A percentile compares a stretch with the other conserved stretches of the same genome.
Evolutionary conservation across 1,140 invertebrate genomes (phyloP).

Genomic region (Phthorimaea operculella): DNA sequence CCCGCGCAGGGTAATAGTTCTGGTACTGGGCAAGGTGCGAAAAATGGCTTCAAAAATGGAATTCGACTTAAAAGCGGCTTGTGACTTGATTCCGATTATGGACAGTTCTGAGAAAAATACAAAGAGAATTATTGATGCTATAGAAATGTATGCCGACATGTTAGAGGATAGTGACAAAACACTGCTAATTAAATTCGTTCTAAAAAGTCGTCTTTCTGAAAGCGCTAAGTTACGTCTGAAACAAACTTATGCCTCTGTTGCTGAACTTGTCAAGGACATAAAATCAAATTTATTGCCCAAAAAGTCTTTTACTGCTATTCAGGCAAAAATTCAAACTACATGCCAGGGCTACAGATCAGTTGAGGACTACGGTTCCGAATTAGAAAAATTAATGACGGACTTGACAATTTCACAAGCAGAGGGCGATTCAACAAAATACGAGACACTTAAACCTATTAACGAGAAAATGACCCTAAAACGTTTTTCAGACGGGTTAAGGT

Average conservation of each 20-base stretch:
- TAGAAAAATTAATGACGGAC: conserved; percentile 7
- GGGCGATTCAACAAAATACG: background rate
- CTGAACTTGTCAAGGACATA: background rate
- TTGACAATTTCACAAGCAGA: conserved; percentile 8
- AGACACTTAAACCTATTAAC: conserved; percentile 2
- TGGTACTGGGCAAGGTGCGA: background rate
- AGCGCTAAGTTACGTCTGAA: conserved; percentile 8
- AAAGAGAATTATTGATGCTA: conserved; percentile 25
- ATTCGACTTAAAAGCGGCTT: conserved; percentile 24
- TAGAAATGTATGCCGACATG: conserved; percentile 26
- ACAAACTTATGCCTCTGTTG: conserved; percentile 3
- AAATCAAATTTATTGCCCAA: background rate
- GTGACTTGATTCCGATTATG: conserved; percentile 24
- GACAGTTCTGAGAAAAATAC: conserved; percentile 19
- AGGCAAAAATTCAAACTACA: background rate
- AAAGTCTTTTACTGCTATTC: conserved; percentile 9
- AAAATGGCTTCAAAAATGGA: conserved; percentile 10
- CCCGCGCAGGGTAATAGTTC: too few species aligned
- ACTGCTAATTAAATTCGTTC: conserved; percentile 2
- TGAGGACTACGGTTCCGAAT: conserved; percentile 3
- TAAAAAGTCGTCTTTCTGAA: conserved; percentile 5
- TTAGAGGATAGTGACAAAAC: conserved; percentile 4
- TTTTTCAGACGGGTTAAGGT: conserved; percentile 9
- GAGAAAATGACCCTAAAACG: conserved; percentile 5
- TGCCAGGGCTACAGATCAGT: background rate